These are phyloP conservation scores for Unio pictorum DNA, from an alignment of 2,888 invertebrate species.

Conservation along the genomic window DNA sequence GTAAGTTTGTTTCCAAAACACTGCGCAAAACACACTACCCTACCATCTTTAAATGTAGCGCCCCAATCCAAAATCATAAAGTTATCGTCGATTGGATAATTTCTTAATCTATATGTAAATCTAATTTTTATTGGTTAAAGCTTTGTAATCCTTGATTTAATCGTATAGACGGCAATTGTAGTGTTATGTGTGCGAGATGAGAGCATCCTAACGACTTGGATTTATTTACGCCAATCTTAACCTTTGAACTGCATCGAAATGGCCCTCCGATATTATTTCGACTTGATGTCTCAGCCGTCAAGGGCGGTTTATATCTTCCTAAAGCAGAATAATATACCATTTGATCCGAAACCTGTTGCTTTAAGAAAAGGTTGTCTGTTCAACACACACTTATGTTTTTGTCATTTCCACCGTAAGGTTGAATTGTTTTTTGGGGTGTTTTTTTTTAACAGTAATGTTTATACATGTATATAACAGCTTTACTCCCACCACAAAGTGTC, in stretches of 20 bases:
- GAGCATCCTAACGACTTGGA: too few species aligned
- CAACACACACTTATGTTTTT: neutral
- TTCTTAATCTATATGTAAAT: neutral
- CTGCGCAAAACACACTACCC: too few species aligned
- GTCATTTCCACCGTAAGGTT: neutral
- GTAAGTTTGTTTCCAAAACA: too few species aligned
- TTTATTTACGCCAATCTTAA: too few species aligned
- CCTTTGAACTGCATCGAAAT: constrained; percentile 23
- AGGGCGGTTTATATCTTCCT: constrained; percentile 80
- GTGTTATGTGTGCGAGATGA: too few species aligned
- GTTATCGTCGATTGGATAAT: neutral
- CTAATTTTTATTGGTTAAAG: too few species aligned
- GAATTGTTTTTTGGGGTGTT: neutral
- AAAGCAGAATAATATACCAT: constrained; percentile 78
- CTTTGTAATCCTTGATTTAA: too few species aligned
- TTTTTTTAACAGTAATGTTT: neutral
- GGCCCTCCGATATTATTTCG: constrained; percentile 76
- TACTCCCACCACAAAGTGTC: too few species aligned
- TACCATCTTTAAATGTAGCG: too few species aligned
- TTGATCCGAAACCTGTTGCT: constrained; percentile 77
- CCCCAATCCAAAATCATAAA: neutral
- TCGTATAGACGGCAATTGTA: too few species aligned
- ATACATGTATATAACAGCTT: too few species aligned
- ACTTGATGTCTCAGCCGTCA: constrained; percentile 84
- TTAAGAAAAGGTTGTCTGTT: constrained; percentile 76